Conservation (phyloP, 2,113 vertebrate species). For the Garra rufa region DNA sequence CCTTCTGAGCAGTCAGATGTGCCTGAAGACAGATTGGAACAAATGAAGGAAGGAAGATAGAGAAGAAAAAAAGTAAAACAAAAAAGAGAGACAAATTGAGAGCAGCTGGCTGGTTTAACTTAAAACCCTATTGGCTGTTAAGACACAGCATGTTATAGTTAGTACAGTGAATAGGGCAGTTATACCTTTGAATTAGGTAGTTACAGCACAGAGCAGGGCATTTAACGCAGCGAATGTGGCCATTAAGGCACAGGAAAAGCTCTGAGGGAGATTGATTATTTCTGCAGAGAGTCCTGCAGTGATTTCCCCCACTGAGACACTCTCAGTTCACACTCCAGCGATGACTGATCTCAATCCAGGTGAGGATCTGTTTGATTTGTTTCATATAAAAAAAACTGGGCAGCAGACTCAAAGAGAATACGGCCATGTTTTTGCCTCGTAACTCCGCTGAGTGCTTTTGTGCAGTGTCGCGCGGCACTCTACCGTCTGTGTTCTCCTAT, state of each 20-base stretch:
- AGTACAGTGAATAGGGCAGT: background rate
- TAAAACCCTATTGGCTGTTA: constrained; percentile 8
- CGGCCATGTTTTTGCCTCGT: constrained; percentile 32
- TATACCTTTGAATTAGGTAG: constrained; percentile 17
- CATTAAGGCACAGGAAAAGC: constrained; percentile 8
- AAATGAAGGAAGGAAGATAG: background rate
- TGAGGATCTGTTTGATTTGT: constrained; percentile 37
- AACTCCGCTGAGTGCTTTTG: constrained; percentile 21
- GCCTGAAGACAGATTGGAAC: constrained; percentile 21
- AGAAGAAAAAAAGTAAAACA: constrained; percentile 2
- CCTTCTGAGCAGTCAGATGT: constrained; percentile 4
- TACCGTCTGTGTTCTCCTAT: constrained; percentile 25
- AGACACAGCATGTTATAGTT: constrained; percentile 20
- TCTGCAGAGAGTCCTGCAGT: constrained; percentile 8
- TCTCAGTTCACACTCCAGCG: constrained; percentile 14
- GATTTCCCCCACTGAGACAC: background rate
- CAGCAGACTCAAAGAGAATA: constrained; percentile 23
- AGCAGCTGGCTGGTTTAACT: constrained; percentile 2
- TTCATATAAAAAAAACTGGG: constrained; percentile 13
- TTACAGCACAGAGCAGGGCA: background rate
- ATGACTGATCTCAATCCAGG: constrained; percentile 52
- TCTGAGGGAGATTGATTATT: constrained; percentile 30
- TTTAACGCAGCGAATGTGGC: constrained; percentile 2
- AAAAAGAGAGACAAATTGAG: background rate
- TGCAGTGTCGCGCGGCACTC: background rate